Evolutionary conservation across 2,888 invertebrate genomes (phyloP).

Genomic region (Troglohyphantes excavatus): DNA sequence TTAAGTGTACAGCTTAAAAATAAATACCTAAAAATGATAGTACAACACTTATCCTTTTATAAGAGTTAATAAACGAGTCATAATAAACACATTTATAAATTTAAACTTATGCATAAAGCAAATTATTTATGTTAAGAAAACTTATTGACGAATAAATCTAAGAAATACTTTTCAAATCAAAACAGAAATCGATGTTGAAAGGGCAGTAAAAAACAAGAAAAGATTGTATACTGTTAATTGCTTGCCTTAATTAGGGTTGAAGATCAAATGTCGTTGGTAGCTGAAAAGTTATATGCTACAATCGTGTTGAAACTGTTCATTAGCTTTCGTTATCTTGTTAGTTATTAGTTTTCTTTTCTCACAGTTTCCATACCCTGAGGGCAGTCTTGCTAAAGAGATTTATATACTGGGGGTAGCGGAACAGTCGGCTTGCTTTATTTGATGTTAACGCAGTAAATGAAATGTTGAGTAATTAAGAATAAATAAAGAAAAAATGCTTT

Average conservation of each 20-base stretch:
- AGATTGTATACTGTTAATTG: constrained; percentile 16
- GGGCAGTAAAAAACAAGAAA: neutral
- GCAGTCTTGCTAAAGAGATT: neutral
- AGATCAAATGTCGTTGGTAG: neutral
- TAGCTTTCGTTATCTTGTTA: constrained; percentile 24
- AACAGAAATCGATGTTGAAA: neutral
- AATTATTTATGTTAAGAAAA: too few relatives aligned
- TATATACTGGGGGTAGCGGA: neutral
- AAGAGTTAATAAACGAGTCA: too few relatives aligned
- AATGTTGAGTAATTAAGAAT: constrained; percentile 27
- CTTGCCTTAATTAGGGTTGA: constrained; percentile 1
- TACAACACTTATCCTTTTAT: too few relatives aligned
- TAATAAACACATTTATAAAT: too few relatives aligned
- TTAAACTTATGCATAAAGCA: too few relatives aligned
- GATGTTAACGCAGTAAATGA: constrained; percentile 33
- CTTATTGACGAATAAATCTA: neutral
- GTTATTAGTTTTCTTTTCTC: constrained; percentile 33
- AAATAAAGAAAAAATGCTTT: constrained; percentile 14
- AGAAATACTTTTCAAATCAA: neutral
- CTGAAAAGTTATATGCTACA: neutral
- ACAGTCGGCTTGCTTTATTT: constrained; percentile 5
- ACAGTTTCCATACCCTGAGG: constrained; percentile 7
- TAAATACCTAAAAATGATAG: too few relatives aligned
- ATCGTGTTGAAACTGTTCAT: constrained; percentile 41
- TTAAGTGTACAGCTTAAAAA: too few relatives aligned